Evolutionary conservation across 2,888 invertebrate species (phyloP), one percentile per base, ranked within the genome.

Genomic region (Ditula angustiorana): DNA sequence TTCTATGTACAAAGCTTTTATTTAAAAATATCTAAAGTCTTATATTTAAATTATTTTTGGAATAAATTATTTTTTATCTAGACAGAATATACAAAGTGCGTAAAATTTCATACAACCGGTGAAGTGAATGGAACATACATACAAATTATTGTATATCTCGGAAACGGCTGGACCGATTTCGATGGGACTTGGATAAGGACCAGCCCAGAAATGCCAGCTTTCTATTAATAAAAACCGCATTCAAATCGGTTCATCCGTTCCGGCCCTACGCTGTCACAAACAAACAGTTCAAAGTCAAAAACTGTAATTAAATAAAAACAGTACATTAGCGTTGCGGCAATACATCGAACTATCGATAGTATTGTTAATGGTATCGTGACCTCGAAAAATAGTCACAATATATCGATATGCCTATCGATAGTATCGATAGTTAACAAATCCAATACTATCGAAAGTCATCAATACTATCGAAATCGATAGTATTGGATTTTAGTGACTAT

Each of bases 11-110:
- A 66, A 57, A 57, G 57, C 57, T 24, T 16, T 60, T 30, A 57
- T 19, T 33, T 26, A 37, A 56, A 62, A 44, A 23, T 53, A 59
- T 41, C 63, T 63, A 64, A 56, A n/a, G 8, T 30, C 13, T 60
- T 44, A 50, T 53, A 53, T 47, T 13, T 55, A 52, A 60, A 50
- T 55, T 55, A 61, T 55, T 60, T 66, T 68, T 68, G 66, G 66
- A 68, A 68, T 68, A 68, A 68, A 66, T 68, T 66, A 62, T 37
- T 57, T 47, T 56, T 56, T 62, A 46, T 44, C n/a, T n/a, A n/a
- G 50, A 59, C 64, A 58, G 57, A 57, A 63, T 63, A 63, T 64
- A 64, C 53, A 64, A 4, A 59, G 16, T 35, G 33, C 8, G 47
- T 24, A 13, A 44, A 35, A n/a, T 11, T 64, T 46, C 59, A 47